Evolutionary conservation across 2,797 vertebrate species (phyloP).

Genomic region (Lindbergichthys nudifrons): DNA sequence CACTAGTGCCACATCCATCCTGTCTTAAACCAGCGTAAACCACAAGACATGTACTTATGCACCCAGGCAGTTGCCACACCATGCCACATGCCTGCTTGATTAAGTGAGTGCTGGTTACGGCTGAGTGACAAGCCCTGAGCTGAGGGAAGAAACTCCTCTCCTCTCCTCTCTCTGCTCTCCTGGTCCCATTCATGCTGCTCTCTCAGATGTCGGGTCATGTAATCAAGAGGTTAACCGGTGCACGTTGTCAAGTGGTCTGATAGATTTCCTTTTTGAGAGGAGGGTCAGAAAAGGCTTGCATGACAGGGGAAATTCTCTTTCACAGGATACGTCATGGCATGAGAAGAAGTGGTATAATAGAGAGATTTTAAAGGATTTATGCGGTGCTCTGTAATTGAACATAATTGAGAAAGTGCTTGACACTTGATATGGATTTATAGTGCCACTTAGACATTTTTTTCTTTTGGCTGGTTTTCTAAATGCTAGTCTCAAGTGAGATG

Average conservation of each 20-base stretch:
- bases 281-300: slow-evolving; percentile 1
- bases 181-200: slow-evolving; percentile 20
- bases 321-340: slow-evolving; percentile 24
- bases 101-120: slow-evolving; percentile 69
- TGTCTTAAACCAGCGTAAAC: slow-evolving; percentile 77
- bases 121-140: slow-evolving; percentile 61
- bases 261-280: slow-evolving; percentile 1
- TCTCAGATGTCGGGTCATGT: slow-evolving; percentile 36
- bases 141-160: slow-evolving; percentile 35
- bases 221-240: slow-evolving; percentile 24
- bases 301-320: slow-evolving; percentile 10
- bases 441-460: slow-evolving; percentile 47
- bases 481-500: slow-evolving; percentile 49
- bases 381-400: slow-evolving; percentile 49
- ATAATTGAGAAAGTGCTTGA: slow-evolving; percentile 62
- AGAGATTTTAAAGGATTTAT: slow-evolving; percentile 53
- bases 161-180: slow-evolving; percentile 18
- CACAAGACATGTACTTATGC: slow-evolving; percentile 77
- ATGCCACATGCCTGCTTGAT: slow-evolving; percentile 79
- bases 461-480: slow-evolving; percentile 47
- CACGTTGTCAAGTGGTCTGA: slow-evolving; percentile 43
- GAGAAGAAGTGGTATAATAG: slow-evolving; percentile 31
- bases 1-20: slow-evolving; percentile 81
- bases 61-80: slow-evolving; percentile 75
- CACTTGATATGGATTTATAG: slow-evolving; percentile 66